Percentiles rank a stretch among this genome's conserved stretches.
Evolutionary conservation across 2,888 invertebrate species (phyloP).

Genomic region (Hirtodrosophila alboralis): DNA sequence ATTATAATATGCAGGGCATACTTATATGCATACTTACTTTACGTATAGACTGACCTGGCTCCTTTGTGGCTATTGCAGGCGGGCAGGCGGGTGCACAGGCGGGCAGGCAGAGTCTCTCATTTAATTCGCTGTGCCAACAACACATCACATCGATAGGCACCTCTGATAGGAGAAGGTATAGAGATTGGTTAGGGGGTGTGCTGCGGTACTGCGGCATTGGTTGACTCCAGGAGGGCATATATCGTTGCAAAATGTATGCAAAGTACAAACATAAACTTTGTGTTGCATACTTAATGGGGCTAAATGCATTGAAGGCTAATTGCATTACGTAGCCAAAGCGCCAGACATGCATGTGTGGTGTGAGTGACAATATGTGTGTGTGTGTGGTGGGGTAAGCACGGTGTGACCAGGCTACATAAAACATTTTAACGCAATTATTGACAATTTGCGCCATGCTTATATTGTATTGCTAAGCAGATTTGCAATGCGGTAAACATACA

Average conservation of each 20-base stretch:
- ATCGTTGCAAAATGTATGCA: slow-evolving; percentile 72
- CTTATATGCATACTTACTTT: background rate
- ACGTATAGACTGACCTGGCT: background rate
- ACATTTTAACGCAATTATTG: slow-evolving; percentile 28
- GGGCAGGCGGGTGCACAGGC: no score
- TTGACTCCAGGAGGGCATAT: slow-evolving; percentile 35
- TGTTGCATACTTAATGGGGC: slow-evolving; percentile 77
- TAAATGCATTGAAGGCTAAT: slow-evolving; percentile 69
- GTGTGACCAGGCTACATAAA: slow-evolving; percentile 20
- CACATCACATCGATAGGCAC: background rate
- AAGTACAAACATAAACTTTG: slow-evolving; percentile 73
- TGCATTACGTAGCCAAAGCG: slow-evolving; percentile 58
- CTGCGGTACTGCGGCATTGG: background rate
- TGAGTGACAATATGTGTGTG: slow-evolving; percentile 1
- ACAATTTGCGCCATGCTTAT: slow-evolving; percentile 7
- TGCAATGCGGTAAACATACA: background rate
- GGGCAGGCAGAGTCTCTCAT: slow-evolving; percentile 1
- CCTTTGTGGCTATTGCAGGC: slow-evolving; percentile 14
- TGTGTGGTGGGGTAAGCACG: slow-evolving; percentile 3
- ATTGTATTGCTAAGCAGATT: slow-evolving; percentile 14
- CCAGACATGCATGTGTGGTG: slow-evolving; percentile 13
- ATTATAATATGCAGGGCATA: slow-evolving; percentile 35
- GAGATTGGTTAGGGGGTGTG: background rate
- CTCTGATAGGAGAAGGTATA: background rate
- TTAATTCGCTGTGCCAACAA: no score